Conservation (phyloP, 2,113 vertebrate species). For the Catharus fuscescens region DNA sequence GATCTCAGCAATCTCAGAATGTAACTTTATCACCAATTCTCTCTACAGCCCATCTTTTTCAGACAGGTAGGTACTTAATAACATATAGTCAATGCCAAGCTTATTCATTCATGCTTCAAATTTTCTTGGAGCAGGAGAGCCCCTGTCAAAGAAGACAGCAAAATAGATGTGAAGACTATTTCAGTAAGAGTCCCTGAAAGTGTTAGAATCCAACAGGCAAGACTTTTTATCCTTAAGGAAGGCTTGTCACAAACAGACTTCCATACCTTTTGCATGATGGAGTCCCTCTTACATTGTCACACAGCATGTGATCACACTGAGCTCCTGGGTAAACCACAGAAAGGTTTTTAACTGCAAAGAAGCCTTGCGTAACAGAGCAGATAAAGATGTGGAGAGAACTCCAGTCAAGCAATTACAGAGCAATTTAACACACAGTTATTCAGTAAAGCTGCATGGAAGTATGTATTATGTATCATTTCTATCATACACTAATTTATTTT, state of each 20-base stretch:
- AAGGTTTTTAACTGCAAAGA: not conserved
- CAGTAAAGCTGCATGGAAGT: not conserved
- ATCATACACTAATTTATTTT: not conserved
- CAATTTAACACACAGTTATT: not conserved
- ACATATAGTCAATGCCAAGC: not conserved
- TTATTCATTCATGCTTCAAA: not conserved
- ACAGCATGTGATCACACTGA: not conserved
- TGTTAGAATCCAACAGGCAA: not conserved
- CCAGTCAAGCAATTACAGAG: not conserved
- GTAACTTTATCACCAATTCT: not conserved
- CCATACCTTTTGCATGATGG: not conserved
- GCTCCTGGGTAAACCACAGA: not conserved
- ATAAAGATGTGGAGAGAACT: not conserved
- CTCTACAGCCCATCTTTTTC: not conserved
- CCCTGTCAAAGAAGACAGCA: not conserved
- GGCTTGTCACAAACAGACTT: rapidly evolving
- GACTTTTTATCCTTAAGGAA: not conserved
- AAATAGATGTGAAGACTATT: not conserved
- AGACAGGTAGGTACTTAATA: not conserved
- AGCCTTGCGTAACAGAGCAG: not conserved
- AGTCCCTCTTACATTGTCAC: not conserved
- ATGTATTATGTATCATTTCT: not conserved
- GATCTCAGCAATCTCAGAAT: not conserved
- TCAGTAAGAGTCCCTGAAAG: not conserved
- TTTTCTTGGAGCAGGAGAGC: not conserved